Conservation (phyloP, 1,140 invertebrate genomes). For the Druon quercuslanigerum region DNA sequence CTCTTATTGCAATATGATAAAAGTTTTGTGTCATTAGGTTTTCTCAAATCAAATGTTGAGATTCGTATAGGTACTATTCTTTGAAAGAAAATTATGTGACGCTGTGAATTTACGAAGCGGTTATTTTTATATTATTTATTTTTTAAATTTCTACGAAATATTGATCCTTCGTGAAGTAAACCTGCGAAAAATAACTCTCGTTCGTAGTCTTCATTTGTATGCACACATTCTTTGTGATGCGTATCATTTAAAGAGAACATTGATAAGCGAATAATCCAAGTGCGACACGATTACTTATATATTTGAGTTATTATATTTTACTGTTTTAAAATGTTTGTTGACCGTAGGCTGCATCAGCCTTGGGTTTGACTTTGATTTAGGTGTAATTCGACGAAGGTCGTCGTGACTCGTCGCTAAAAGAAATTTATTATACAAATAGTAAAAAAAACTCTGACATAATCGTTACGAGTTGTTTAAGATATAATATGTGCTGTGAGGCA, state of each 20-base stretch:
- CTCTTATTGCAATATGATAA: neutral
- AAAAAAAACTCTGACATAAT: neutral
- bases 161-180: neutral
- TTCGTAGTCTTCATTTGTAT: neutral
- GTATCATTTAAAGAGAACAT: neutral
- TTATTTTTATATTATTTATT: slow-evolving; percentile 30
- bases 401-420: neutral
- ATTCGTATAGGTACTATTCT: neutral
- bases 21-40: neutral
- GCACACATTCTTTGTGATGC: slow-evolving; percentile 7
- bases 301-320: slow-evolving; percentile 39
- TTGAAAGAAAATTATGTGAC: neutral
- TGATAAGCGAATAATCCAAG: slow-evolving; percentile 42
- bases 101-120: neutral
- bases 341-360: slow-evolving; percentile 52
- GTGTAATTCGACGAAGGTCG: neutral
- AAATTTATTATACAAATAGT: slow-evolving; percentile 1
- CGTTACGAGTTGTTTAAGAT: neutral
- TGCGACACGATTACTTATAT: slow-evolving; percentile 45
- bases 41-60: neutral
- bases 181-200: no score
- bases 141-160: slow-evolving; percentile 9
- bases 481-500: neutral
- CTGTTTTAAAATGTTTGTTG: slow-evolving; percentile 37
- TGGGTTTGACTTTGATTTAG: slow-evolving; percentile 34